Evolutionary conservation across 2,797 vertebrate genomes (phyloP).

Genomic region (Vespertilio murinus): DNA sequence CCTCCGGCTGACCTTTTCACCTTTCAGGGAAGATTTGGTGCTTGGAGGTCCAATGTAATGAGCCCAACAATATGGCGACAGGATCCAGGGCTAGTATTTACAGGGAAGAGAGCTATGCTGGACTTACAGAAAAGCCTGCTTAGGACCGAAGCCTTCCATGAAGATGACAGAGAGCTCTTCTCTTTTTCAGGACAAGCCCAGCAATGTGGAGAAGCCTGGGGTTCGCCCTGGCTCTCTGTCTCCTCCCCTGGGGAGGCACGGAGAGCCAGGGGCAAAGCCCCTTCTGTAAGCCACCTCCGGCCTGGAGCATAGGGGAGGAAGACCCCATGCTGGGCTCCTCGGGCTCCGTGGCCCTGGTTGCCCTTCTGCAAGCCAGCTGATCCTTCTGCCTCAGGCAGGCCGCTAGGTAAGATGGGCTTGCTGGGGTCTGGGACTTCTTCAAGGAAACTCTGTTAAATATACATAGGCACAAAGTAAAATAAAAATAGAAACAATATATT

Average conservation of each 20-base stretch:
- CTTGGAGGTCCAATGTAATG: too few species aligned
- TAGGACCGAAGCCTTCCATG: not conserved
- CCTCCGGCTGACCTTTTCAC: not conserved
- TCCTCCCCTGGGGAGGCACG: slow-evolving; percentile 89
- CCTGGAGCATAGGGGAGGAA: slow-evolving; percentile 89
- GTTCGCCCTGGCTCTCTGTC: slow-evolving; percentile 92
- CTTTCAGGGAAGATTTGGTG: not conserved
- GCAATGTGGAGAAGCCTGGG: slow-evolving; percentile 92
- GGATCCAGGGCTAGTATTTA: not conserved
- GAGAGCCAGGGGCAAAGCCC: slow-evolving; percentile 87
- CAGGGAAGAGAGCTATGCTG: not conserved
- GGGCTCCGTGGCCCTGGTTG: slow-evolving; percentile 92
- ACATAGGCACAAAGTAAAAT: not conserved
- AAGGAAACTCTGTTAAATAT: not conserved
- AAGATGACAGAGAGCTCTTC: slow-evolving; percentile 55
- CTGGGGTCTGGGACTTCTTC: not conserved
- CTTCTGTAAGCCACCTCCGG: slow-evolving; percentile 87
- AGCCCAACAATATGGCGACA: not conserved
- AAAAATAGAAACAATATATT: not conserved
- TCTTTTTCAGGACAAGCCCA: slow-evolving; percentile 79
- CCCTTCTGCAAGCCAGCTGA: slow-evolving; percentile 95
- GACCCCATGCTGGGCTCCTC: slow-evolving; percentile 89
- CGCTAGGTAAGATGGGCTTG: slow-evolving; percentile 86
- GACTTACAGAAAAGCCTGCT: not conserved
- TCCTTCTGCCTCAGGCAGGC: slow-evolving; percentile 94